Evolutionary conservation across 2,797 vertebrate genomes (phyloP).

Genomic region (Pseudochirops cupreus): DNA sequence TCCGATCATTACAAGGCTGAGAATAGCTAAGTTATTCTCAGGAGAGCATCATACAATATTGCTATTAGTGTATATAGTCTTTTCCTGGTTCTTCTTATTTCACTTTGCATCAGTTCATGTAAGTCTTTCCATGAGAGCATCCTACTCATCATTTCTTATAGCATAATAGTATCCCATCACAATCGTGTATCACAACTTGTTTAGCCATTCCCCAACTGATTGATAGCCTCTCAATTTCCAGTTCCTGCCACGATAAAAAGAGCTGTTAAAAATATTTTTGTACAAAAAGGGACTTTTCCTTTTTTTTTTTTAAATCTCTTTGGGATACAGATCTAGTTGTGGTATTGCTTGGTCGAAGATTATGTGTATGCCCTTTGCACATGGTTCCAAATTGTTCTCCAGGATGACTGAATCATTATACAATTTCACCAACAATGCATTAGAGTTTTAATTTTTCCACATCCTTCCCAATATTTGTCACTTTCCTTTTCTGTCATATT

Average conservation of each 20-base stretch:
- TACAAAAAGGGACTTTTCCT: too few relatives aligned
- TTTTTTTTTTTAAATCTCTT: too few relatives aligned
- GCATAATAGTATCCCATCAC: background rate
- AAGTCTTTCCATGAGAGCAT: background rate
- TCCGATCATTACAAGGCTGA: background rate
- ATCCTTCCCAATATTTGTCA: background rate
- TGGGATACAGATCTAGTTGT: background rate
- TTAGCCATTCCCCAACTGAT: background rate
- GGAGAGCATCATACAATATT: background rate
- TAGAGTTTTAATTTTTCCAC: background rate
- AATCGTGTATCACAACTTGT: background rate
- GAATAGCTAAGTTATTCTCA: background rate
- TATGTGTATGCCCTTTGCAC: background rate
- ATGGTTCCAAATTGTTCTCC: background rate
- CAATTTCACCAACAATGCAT: background rate
- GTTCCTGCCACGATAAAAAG: background rate
- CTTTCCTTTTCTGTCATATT: background rate
- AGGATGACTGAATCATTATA: background rate
- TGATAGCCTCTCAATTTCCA: background rate
- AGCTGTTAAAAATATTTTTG: too few relatives aligned
- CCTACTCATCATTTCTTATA: background rate
- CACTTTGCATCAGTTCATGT: background rate
- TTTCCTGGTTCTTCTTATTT: background rate
- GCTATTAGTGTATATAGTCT: background rate
- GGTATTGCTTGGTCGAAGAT: background rate